Percentiles rank a stretch among this genome's conserved stretches.
phyloP scores from a whole-genome alignment of 2,797 vertebrate genomes.

The Centroberyx gerrardi region DNA sequence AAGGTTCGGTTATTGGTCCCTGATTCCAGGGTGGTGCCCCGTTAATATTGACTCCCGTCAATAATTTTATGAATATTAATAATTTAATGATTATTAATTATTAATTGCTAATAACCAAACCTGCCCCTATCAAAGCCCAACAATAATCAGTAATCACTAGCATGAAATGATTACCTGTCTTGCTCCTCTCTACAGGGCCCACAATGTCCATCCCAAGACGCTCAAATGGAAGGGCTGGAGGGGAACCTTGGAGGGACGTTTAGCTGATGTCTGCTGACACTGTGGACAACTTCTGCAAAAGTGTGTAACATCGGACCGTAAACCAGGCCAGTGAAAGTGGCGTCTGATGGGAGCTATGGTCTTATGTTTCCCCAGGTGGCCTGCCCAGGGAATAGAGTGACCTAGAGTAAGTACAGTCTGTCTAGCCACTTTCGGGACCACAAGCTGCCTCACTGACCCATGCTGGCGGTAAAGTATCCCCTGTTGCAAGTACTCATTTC shows the following conservation, averaged over 20 bases:
- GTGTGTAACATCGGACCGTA: neutral
- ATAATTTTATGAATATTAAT: no score
- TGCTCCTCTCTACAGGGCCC: conserved; percentile 14
- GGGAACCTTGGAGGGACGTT: neutral
- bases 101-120: no score
- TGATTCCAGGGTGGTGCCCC: no score
- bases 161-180: conserved; percentile 9
- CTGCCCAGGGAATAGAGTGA: conserved; percentile 37
- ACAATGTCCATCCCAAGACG: conserved; percentile 16
- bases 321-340: conserved; percentile 25
- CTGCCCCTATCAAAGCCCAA: no score
- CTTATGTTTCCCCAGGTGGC: conserved; percentile 37
- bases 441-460: neutral
- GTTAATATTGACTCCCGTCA: no score
- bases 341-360: conserved; percentile 6
- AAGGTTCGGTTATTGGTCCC: no score
- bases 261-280: neutral
- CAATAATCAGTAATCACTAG: conserved; percentile 17
- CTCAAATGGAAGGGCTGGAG: conserved; percentile 2
- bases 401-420: conserved; percentile 20
- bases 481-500: neutral
- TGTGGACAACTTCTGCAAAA: conserved; percentile 32
- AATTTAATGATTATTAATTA: no score
- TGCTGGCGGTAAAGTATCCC: conserved; percentile 6
- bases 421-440: neutral